Evolutionary conservation across 1,140 invertebrate genomes (phyloP).

Genomic region (Hestina assimilis): DNA sequence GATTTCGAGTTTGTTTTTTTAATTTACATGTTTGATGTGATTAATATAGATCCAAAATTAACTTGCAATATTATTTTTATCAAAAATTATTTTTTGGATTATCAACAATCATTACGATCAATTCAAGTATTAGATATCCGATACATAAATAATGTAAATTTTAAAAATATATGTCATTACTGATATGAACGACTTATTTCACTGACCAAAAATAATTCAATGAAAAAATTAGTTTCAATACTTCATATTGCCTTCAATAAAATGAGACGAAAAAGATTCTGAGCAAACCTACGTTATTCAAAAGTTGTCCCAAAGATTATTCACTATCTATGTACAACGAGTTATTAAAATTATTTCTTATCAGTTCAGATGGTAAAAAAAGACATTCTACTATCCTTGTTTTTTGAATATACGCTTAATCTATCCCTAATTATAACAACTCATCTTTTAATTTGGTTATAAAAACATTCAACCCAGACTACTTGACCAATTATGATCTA

Average conservation of each 20-base stretch:
- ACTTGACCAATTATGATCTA: slow-evolving; percentile 50
- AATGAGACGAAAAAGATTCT: slow-evolving; percentile 5
- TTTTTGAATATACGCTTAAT: background rate
- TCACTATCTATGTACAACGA: slow-evolving; percentile 4
- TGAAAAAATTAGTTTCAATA: background rate
- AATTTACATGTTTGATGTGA: too few relatives aligned
- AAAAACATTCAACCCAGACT: slow-evolving; percentile 41
- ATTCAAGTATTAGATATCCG: too few relatives aligned
- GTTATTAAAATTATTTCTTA: slow-evolving; percentile 8
- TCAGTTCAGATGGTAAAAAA: slow-evolving; percentile 9
- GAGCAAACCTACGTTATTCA: slow-evolving; percentile 20
- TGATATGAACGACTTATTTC: too few relatives aligned
- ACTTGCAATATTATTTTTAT: too few relatives aligned
- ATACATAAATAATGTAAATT: too few relatives aligned
- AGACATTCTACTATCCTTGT: background rate
- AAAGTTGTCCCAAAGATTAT: background rate
- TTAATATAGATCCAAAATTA: too few relatives aligned
- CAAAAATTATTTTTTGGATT: too few relatives aligned
- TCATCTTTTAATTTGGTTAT: slow-evolving; percentile 25
- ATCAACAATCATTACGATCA: too few relatives aligned
- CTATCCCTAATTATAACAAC: background rate
- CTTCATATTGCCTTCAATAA: background rate
- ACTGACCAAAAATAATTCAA: too few relatives aligned
- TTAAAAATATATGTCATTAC: too few relatives aligned
- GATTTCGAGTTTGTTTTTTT: too few relatives aligned